Evolutionary conservation across 1,140 invertebrate species (phyloP), one percentile per base, ranked within the genome.

Genomic region (Achroia grisella): DNA sequence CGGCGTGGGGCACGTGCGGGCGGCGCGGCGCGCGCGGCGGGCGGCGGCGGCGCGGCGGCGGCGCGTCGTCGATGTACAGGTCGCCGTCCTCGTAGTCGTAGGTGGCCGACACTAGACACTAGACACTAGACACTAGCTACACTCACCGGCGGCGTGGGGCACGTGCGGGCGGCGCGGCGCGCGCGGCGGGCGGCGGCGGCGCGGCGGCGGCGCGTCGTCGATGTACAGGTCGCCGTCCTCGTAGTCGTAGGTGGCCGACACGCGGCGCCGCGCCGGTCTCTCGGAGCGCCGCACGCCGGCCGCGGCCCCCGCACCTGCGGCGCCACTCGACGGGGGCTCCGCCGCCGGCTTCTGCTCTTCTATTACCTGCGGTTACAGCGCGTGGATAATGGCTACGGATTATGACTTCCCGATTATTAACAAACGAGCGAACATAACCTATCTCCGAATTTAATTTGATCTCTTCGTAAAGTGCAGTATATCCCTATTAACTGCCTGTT

Each of bases 151-250:
- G 2, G 17, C 17, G 17, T 23, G 17, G 17, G 2, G 17, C 17
- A 3, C 2, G 17, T 23, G 17, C 17, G 2, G 17, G 17, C 6
- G 17, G 17, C 6, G 17, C 15, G 34, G 35, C 47, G 39, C 35
- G 13, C 33, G 9, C 28, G 48, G 52, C 6, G 51, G 39, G 9
- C 52, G 52, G 71, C 35, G 89, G 88, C 52, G 86, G 87, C 73
- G 91, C 89, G 75, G 93, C 88, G 56, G 56, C 9, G 79, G 76
- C 13, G 70, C 43, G 28, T 85, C 82, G 54, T 86, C 84, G 12
- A 86, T 74, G 49, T 76, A 84, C 33, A 86, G 63, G 47, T 85
- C 83, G 1, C 65, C 73, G 48, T 86, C 83, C 36, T 83, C 78
- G 54, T 86, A 86, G 55, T 82, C 76, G 57, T 84, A 86, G 0